phyloP scores from a whole-genome alignment of 2,888 invertebrate species.

The Drosophila eohydei region DNA sequence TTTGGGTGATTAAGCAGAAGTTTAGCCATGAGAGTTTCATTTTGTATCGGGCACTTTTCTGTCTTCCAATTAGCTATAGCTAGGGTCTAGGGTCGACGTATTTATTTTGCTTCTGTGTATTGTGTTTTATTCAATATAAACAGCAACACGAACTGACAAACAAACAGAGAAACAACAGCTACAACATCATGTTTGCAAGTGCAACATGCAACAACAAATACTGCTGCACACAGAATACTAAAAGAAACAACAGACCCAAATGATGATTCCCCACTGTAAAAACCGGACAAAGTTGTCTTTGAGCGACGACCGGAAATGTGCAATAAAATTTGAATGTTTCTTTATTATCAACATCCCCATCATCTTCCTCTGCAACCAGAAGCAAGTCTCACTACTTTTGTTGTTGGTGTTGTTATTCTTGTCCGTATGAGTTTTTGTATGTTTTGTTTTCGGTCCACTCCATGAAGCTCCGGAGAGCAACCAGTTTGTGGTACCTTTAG shows the following conservation, averaged over 20 bases:
- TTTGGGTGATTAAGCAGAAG: slow-evolving; percentile 50
- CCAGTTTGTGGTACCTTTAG: slow-evolving; percentile 62
- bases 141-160: slow-evolving; percentile 37
- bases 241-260: slow-evolving; percentile 33
- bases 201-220: slow-evolving; percentile 42
- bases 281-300: slow-evolving; percentile 39
- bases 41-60: slow-evolving; percentile 20
- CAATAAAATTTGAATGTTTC: slow-evolving; percentile 83
- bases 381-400: slow-evolving; percentile 44
- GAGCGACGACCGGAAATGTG: slow-evolving; percentile 80
- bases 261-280: slow-evolving; percentile 42
- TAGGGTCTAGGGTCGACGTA: slow-evolving; percentile 28
- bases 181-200: slow-evolving; percentile 15
- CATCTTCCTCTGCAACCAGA: slow-evolving; percentile 71
- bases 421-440: slow-evolving; percentile 48
- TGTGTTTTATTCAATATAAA: slow-evolving; percentile 36
- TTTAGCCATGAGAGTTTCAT: slow-evolving; percentile 20
- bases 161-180: slow-evolving; percentile 20
- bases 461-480: slow-evolving; percentile 33
- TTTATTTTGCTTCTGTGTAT: slow-evolving; percentile 37
- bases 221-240: slow-evolving; percentile 29
- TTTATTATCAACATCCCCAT: slow-evolving; percentile 81
- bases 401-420: slow-evolving; percentile 37
- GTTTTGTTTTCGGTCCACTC: slow-evolving; percentile 44
- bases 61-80: slow-evolving; percentile 51